Conservation (phyloP, 2,797 vertebrate species). For the Margarornis squamiger region DNA sequence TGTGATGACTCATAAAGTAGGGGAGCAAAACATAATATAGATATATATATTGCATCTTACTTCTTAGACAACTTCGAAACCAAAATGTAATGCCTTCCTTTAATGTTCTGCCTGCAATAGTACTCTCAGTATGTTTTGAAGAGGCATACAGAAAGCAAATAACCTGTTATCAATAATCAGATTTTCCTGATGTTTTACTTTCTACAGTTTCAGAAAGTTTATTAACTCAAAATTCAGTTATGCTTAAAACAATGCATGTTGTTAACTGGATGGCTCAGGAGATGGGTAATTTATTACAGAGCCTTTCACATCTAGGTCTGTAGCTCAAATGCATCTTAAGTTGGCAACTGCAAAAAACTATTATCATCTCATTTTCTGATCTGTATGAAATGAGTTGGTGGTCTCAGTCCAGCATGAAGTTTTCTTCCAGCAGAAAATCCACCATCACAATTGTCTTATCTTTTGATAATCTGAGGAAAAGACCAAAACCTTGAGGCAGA, state of each 20-base stretch:
- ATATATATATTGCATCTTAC: neutral
- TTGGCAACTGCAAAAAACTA: neutral
- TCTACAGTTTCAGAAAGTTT: neutral
- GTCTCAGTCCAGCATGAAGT: slow-evolving; percentile 32
- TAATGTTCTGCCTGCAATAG: neutral
- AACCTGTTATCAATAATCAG: neutral
- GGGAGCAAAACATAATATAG: neutral
- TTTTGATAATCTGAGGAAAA: slow-evolving; percentile 9
- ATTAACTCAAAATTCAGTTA: neutral
- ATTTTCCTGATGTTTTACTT: neutral
- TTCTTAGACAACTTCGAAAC: neutral
- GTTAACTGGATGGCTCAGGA: slow-evolving; percentile 66
- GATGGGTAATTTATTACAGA: slow-evolving; percentile 61
- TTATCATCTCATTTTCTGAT: neutral
- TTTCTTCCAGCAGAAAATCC: slow-evolving; percentile 27
- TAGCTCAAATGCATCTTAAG: neutral
- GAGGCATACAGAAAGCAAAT: neutral
- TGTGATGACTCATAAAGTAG: neutral
- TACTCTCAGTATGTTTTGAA: neutral
- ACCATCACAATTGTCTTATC: slow-evolving; percentile 16
- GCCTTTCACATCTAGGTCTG: slow-evolving; percentile 54
- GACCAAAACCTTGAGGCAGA: slow-evolving; percentile 1
- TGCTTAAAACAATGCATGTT: neutral
- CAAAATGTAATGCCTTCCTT: neutral
- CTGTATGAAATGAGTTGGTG: slow-evolving; percentile 43